These are phyloP conservation scores for Cryptops parisi DNA, from an alignment of 2,888 invertebrate genomes.

Conservation along the genomic window DNA sequence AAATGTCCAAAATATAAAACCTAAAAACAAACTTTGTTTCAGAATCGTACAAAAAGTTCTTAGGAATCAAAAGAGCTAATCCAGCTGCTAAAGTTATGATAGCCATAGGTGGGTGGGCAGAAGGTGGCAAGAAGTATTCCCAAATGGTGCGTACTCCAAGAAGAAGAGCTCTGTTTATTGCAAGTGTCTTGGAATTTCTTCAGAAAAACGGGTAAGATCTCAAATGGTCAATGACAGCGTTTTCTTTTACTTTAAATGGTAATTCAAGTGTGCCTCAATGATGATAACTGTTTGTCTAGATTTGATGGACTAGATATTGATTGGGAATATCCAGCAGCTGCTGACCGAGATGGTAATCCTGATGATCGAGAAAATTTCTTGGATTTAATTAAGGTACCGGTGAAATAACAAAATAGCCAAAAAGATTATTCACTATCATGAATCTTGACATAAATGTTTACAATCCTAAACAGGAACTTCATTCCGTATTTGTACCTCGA, in stretches of 20 bases:
- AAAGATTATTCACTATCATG: too few species aligned
- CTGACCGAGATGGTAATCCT: constrained; percentile 33
- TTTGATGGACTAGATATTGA: constrained; percentile 33
- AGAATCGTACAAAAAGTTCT: constrained; percentile 29
- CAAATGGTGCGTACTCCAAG: constrained; percentile 24
- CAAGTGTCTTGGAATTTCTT: constrained; percentile 27
- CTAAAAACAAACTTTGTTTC: too few species aligned
- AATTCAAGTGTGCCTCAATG: neutral
- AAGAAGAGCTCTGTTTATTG: constrained; percentile 27
- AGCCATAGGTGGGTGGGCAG: constrained; percentile 21
- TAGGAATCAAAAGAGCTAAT: constrained; percentile 23
- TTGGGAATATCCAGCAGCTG: constrained; percentile 35
- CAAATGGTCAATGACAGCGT: neutral
- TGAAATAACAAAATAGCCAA: too few species aligned
- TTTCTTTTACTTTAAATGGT: neutral
- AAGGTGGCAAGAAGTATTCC: constrained; percentile 20
- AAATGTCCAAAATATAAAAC: too few species aligned
- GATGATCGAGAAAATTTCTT: constrained; percentile 68
- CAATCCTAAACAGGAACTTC: too few species aligned
- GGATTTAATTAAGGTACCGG: constrained; percentile 42
- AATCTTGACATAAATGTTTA: too few species aligned
- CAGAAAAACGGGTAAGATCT: constrained; percentile 23
- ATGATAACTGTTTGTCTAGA: neutral
- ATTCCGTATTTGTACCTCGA: constrained; percentile 43
- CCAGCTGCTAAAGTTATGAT: constrained; percentile 23